Conservation (phyloP, 1,140 invertebrate species). For the Hirudo medicinalis region DNA sequence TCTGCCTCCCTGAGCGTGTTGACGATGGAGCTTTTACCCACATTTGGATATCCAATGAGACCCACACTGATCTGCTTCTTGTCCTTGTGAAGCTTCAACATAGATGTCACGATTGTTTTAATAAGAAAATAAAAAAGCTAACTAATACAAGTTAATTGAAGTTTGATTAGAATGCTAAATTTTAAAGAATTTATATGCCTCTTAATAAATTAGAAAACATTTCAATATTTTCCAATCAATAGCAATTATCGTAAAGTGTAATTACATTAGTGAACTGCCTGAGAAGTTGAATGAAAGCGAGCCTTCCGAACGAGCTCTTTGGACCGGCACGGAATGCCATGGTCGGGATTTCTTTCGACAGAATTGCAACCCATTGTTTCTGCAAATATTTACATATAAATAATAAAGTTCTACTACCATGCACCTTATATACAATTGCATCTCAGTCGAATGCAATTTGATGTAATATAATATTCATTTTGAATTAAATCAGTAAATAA, state of each 20-base stretch:
- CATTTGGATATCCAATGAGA: slow-evolving; percentile 97
- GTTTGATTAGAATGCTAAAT: background rate
- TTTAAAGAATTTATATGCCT: background rate
- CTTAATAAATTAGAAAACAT: background rate
- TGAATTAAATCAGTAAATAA: background rate
- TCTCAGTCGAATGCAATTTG: background rate
- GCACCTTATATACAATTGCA: background rate
- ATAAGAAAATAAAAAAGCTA: background rate
- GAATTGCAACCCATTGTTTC: slow-evolving; percentile 72
- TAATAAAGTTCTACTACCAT: background rate
- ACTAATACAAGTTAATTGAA: background rate
- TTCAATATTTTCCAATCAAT: background rate
- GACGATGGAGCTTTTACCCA: slow-evolving; percentile 95
- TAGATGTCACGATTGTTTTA: background rate
- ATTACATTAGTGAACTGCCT: slow-evolving; percentile 78
- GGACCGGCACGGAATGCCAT: slow-evolving; percentile 95
- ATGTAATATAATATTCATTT: background rate
- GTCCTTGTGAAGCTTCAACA: slow-evolving; percentile 60
- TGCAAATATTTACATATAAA: slow-evolving; percentile 25
- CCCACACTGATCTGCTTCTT: slow-evolving; percentile 98
- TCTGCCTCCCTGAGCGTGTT: slow-evolving; percentile 65
- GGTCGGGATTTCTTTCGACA: slow-evolving; percentile 88
- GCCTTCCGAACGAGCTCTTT: slow-evolving; percentile 96
- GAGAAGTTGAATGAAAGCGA: slow-evolving; percentile 85
- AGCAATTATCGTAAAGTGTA: background rate